Percentiles rank a stretch among this genome's conserved stretches.
Evolutionary conservation across 2,797 vertebrate species (phyloP).

Genomic region (Babyrousa celebensis): DNA sequence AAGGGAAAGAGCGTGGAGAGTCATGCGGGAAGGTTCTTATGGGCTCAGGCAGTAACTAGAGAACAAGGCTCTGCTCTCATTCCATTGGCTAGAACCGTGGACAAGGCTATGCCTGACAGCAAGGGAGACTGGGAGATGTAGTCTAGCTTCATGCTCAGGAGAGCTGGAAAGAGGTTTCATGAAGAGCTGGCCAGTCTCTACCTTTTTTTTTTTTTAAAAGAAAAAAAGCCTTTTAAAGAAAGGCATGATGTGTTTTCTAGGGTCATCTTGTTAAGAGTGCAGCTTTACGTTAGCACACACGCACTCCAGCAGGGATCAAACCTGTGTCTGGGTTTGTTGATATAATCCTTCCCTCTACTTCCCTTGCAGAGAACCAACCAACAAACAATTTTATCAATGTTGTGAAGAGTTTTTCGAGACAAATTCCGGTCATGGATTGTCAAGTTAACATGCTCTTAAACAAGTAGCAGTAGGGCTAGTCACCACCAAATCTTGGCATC

Average conservation of each 20-base stretch:
- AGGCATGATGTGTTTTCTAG: not conserved
- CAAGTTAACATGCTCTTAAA: constrained; percentile 48
- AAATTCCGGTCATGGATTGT: not conserved
- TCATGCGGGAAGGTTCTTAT: not conserved
- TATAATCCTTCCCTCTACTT: constrained; percentile 39
- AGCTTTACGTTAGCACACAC: constrained; percentile 51
- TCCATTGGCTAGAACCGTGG: not conserved
- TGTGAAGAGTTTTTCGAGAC: constrained; percentile 26
- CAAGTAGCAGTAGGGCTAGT: not conserved
- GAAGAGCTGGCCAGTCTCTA: not conserved
- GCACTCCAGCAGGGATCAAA: not conserved
- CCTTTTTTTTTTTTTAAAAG: not conserved
- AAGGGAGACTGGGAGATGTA: constrained; percentile 24
- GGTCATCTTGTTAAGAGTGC: constrained; percentile 23
- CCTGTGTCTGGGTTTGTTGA: not conserved
- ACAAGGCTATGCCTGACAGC: not conserved
- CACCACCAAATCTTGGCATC: not conserved
- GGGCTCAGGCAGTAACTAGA: not conserved
- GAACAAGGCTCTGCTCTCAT: not conserved
- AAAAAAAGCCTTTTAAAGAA: not conserved
- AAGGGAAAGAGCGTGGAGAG: not conserved
- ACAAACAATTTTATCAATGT: constrained; percentile 11
- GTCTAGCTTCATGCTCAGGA: not conserved
- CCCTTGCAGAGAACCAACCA: constrained; percentile 65
- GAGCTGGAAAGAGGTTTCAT: not conserved